Base-by-base conservation (phyloP, 2,888 invertebrate species). In the Yponomeuta cagnagella region DNA sequence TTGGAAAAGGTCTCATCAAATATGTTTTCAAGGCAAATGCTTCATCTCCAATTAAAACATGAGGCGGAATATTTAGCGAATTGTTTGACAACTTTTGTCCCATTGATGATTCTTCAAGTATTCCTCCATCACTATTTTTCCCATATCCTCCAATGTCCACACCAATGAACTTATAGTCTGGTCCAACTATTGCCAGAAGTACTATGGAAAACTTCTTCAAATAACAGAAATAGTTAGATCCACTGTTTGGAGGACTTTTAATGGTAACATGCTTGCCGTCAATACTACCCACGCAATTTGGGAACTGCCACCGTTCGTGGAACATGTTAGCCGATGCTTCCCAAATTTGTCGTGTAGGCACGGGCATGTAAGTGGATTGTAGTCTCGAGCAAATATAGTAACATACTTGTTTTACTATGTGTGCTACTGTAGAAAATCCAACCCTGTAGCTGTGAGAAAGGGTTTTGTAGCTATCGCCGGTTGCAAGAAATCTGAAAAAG, bases 201-300 rank as follows among this genome's bases (percentile, higher is more conserved):
- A 71, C 72, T 43, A 70, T 70, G 48, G 70, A 70, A 66, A 70
- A 70, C 58, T 68, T 70, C 48, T 72, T 64, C 68, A 64, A 63
- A 69, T 70, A 65, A 68, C 64, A 69, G 72, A 70, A 68, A 68
- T 68, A 48, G 10, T 23, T n/a, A 48, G 30, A 30, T 43, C 73
- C 73, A 48, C 66, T 73, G 63, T 70, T 70, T n/a, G 70, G 64
- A 30, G 74, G 73, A 63, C 72, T 71, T 65, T 71, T 71, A 37
- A 74, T 74, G n/a, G 23, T 52, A 65, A 75, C 70, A 69, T 75
- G 74, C 64, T 75, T 75, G 30, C 75, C 74, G 70, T 74, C 75
- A 31, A 74, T 72, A 48, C 70, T 70, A 64, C 74, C 73, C 9
- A 75, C 10, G 63, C 74, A 74, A 69, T 75, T 74, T 23, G 74